Evolutionary conservation across 2,113 vertebrate genomes (phyloP), one percentile per base, ranked within the genome.

Genomic region (Psittacula cyanocephala): DNA sequence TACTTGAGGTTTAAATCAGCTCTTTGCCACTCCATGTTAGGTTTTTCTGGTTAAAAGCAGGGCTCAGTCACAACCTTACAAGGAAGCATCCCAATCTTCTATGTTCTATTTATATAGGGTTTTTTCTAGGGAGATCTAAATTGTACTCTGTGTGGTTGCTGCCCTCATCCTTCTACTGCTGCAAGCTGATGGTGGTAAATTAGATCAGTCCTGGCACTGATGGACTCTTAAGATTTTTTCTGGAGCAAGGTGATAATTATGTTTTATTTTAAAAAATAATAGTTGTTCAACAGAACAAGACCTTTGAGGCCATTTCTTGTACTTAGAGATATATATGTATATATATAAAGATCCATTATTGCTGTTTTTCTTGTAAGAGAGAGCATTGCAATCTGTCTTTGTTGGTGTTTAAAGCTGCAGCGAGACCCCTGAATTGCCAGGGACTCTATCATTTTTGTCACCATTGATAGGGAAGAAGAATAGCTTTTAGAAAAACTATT

Each of bases 401-500:
- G 64, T 83, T 10, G 7, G 62, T 89, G 62, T 62, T 81, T 78
- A 91, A 92, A 81, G 74, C 76, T 91, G 69, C 81, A 78, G 63
- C 1, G 8, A 95, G 78, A 86, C 74, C 68, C 37, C 49, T 60
- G 71, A 93, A 64, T 89, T 94, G 75, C 64, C 49, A 64, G 35
- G 2, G 0, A 74, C 52, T 86, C 76, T 81, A 50, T 86, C 88
- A 77, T 89, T 88, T 90, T 29, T 91, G 79, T 93, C 93, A 64
- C 86, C 57, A 55, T 84, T 2, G 4, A 76, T 55, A 70, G 62
- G 29, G 49, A 81, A 86, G 88, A 95, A 91, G 67, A 95, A 75
- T 62, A 83, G 79, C 90, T 92, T 92, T 92, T 82, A 86, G 70
- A 82, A 87, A 89, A 92, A 50, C 52, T 77, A 25, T 85, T 91